A percentile compares a stretch with the other conserved stretches of the same genome.
Evolutionary conservation across 2,113 vertebrate species (phyloP).

Genomic region (Turnix velox): DNA sequence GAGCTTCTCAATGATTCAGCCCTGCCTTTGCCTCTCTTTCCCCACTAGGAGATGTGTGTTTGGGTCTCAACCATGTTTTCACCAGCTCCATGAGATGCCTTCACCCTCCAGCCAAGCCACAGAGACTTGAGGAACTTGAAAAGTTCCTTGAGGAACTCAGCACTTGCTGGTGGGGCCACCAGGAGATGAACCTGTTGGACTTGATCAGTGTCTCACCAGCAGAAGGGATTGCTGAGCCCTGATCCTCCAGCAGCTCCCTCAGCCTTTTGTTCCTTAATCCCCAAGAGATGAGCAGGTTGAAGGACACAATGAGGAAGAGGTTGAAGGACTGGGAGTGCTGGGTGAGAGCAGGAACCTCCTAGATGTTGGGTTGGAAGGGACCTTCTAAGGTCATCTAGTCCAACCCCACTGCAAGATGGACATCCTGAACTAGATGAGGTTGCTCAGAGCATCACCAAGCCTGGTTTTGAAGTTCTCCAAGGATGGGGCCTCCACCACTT

Average conservation of each 20-base stretch:
- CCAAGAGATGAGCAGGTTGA: background rate
- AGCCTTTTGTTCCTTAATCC: background rate
- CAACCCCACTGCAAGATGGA: no score
- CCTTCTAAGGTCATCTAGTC: no score
- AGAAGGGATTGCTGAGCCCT: background rate
- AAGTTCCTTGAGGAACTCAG: constrained; percentile 1
- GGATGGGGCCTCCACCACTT: no score
- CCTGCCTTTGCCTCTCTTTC: background rate
- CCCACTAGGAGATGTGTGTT: fast-evolving
- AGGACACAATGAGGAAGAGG: fast-evolving
- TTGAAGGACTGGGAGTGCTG: background rate
- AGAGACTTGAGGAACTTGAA: background rate
- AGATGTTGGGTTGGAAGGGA: no score
- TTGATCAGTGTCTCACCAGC: background rate
- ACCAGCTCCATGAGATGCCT: background rate
- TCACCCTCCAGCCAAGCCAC: background rate
- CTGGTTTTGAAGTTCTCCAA: no score
- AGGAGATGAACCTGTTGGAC: background rate
- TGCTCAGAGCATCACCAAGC: no score
- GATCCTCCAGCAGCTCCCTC: background rate
- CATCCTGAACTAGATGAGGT: no score
- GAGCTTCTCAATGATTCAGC: background rate
- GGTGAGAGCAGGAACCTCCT: background rate
- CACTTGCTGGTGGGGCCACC: constrained; percentile 5
- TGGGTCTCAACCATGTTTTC: background rate